A percentile compares a stretch with the other conserved stretches of the same genome.
Conservation (phyloP, 2,888 invertebrate species). For the Apamea crenata region DNA sequence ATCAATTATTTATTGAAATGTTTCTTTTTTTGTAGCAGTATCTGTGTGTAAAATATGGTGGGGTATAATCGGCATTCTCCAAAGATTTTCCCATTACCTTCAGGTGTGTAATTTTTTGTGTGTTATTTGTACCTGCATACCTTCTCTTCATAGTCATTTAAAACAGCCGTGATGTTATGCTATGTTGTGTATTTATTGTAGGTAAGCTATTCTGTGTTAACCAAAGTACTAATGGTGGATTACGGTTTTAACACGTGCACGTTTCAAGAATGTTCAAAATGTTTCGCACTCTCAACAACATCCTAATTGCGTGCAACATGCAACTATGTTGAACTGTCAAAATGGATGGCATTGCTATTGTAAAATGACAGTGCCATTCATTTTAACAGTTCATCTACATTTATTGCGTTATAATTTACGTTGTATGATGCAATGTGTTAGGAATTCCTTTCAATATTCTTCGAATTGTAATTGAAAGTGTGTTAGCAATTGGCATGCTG, state of each 20-base stretch:
- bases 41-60: neutral
- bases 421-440: no score
- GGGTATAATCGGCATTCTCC: neutral
- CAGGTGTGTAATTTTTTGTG: neutral
- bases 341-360: neutral
- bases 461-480: neutral
- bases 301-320: neutral
- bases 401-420: neutral
- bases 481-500: neutral
- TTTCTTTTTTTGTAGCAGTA: neutral
- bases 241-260: neutral
- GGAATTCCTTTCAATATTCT: no score
- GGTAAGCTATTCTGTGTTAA: neutral
- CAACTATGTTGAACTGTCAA: neutral
- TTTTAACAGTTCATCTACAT: neutral
- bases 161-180: no score
- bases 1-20: neutral
- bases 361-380: neutral
- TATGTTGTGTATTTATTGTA: neutral
- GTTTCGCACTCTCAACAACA: neutral
- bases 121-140: neutral
- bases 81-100: neutral
- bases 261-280: neutral
- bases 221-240: neutral
- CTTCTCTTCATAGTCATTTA: conserved; percentile 3